Evolutionary conservation across 92 coral and sea anemone genomes (phyloP).

Genomic region (Plumapathes pennacea): DNA sequence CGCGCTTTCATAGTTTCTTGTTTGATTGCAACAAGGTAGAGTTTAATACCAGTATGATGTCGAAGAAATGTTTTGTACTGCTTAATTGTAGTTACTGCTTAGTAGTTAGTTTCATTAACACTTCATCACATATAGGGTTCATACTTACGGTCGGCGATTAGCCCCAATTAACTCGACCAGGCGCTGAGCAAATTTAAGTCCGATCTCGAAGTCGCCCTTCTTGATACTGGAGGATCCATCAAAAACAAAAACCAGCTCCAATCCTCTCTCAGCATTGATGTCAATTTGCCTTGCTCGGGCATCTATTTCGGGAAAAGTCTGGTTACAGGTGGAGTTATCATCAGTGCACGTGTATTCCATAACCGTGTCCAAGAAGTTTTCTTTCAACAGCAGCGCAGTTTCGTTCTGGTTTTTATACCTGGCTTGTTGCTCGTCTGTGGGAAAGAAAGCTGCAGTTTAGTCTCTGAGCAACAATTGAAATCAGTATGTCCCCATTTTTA

Average conservation of each 20-base stretch:
- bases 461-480: too few species aligned
- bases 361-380: slow-evolving; percentile 57
- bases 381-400: slow-evolving; percentile 44
- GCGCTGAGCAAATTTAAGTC: slow-evolving; percentile 33
- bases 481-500: too few species aligned
- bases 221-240: slow-evolving; percentile 79
- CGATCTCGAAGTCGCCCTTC: slow-evolving; percentile 20
- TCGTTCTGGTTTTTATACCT: slow-evolving; percentile 49
- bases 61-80: too few species aligned
- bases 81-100: too few species aligned
- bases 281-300: slow-evolving; percentile 48
- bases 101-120: too few species aligned
- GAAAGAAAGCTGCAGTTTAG: neutral
- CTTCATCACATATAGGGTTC: neutral
- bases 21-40: too few species aligned
- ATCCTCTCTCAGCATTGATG: slow-evolving; percentile 35
- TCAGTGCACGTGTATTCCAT: slow-evolving; percentile 65
- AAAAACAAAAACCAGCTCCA: slow-evolving; percentile 77
- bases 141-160: slow-evolving; percentile 29
- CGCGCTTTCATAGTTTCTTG: too few species aligned
- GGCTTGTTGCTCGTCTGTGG: slow-evolving; percentile 60
- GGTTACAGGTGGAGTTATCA: slow-evolving; percentile 51
- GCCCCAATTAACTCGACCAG: slow-evolving; percentile 57
- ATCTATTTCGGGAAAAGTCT: slow-evolving; percentile 16
- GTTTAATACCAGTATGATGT: too few species aligned